Conservation (phyloP, 2,797 vertebrate genomes). For the Scomberomorus guttatus region DNA sequence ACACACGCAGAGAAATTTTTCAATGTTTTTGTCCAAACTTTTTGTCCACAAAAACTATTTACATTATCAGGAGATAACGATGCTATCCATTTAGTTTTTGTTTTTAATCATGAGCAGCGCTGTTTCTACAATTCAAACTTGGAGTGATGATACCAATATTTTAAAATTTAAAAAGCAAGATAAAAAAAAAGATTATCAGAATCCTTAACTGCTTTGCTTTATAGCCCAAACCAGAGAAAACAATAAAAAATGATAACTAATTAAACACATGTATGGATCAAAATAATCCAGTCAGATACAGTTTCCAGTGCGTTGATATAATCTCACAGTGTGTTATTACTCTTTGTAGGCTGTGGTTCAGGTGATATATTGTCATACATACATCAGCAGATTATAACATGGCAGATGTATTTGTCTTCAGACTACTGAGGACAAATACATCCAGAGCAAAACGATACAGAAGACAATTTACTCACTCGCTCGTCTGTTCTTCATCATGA, state of each 20-base stretch:
- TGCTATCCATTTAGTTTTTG: not conserved
- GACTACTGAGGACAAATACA: not conserved
- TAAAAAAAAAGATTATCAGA: too few species aligned
- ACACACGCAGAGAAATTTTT: slow-evolving; percentile 13
- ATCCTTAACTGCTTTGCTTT: too few species aligned
- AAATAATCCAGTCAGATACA: too few species aligned
- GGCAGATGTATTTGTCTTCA: too few species aligned
- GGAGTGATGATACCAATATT: too few species aligned
- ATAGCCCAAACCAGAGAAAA: too few species aligned
- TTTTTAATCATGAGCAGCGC: not conserved
- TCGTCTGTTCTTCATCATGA: slow-evolving; percentile 98
- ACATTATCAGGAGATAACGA: not conserved
- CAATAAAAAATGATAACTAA: too few species aligned
- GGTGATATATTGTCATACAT: not conserved
- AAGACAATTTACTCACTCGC: slow-evolving; percentile 88
- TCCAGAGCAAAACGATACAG: not conserved
- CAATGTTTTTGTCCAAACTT: not conserved
- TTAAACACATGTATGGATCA: too few species aligned
- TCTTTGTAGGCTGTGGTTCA: not conserved
- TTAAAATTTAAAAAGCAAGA: too few species aligned
- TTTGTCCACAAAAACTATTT: not conserved
- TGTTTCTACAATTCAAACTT: not conserved
- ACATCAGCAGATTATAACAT: not conserved
- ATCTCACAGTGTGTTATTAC: not conserved
- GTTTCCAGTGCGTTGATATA: not conserved